Evolutionary conservation across 2,113 vertebrate genomes (phyloP).

Genomic region (Saimiri boliviensis): DNA sequence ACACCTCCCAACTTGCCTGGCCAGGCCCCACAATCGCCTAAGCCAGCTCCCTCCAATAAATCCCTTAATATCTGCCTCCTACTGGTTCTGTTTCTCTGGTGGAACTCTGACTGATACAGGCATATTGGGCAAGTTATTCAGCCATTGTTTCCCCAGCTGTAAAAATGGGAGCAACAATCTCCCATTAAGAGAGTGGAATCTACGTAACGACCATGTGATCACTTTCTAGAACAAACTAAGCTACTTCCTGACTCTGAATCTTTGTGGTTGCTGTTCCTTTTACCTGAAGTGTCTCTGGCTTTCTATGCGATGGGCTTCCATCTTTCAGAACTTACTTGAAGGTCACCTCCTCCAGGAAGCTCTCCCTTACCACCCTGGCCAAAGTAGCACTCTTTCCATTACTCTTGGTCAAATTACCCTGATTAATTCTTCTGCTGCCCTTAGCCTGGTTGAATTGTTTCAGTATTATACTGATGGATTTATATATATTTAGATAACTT

Average conservation of each 20-base stretch:
- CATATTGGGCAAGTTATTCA: background rate
- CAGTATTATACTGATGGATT: background rate
- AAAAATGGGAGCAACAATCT: background rate
- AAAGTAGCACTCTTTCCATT: background rate
- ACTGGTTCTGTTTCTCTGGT: background rate
- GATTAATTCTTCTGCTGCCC: background rate
- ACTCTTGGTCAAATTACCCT: background rate
- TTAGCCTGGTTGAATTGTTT: too few species aligned
- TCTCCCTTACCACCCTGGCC: background rate
- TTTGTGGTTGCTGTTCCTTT: background rate
- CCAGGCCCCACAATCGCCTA: accelerated
- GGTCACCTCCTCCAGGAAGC: background rate
- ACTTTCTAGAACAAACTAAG: background rate
- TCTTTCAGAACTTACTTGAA: background rate
- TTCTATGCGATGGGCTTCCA: background rate
- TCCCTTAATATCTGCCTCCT: background rate
- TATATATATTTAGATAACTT: background rate
- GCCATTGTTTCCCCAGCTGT: background rate
- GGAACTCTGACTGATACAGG: background rate
- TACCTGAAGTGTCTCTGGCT: background rate
- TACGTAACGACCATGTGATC: background rate
- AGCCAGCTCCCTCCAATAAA: background rate
- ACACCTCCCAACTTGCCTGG: accelerated
- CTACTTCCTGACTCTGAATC: background rate
- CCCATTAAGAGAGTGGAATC: background rate